Evolutionary conservation across 2,797 vertebrate genomes (phyloP), one percentile per base, ranked within the genome.

Genomic region (Limnodromus scolopaceus): DNA sequence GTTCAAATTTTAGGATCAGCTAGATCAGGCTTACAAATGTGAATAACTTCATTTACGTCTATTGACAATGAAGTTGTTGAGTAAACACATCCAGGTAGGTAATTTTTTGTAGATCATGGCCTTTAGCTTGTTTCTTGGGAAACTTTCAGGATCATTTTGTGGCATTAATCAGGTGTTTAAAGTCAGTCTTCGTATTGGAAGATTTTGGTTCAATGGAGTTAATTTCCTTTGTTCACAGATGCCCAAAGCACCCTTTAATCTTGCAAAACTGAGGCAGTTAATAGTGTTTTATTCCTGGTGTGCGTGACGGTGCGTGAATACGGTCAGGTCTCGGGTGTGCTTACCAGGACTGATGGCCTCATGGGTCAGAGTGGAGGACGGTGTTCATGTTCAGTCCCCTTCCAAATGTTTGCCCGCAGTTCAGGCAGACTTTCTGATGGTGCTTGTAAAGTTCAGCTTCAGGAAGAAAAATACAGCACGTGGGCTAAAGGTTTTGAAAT

Each of bases 301-400:
- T 61, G 61, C 85, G 27, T 66, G 75, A 34, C 0, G 0, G 30
- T 51, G 18, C 45, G 16, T 53, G 57, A 88, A 24, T 72, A 15
- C 36, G n/a, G 27, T 64, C 38, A 46, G n/a, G 19, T 80, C 54
- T 84, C 7, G 4, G 25, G 20, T 78, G 13, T 36, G 10, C 18
- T 79, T 70, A 51, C 19, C 23, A 34, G 70, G 27, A 63, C 38
- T 49, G 43, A 49, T 53, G 54, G 23, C 23, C 54, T 43, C 1
- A 1, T 53, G 58, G 39, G 9, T 74, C 0, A 0, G 38, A 79
- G 30, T 27, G 49, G 32, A 75, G 24, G 34, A n/a, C 0, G 2
- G 11, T 61, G 41, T 64, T 91, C 1, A 0, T 24, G 24, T 92
- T 78, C 46, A 27, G 23, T 65, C 60, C 24, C 3, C 1, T 72